phyloP scores from a whole-genome alignment of 2,888 invertebrate species.

The Toxonevra muliebris region DNA sequence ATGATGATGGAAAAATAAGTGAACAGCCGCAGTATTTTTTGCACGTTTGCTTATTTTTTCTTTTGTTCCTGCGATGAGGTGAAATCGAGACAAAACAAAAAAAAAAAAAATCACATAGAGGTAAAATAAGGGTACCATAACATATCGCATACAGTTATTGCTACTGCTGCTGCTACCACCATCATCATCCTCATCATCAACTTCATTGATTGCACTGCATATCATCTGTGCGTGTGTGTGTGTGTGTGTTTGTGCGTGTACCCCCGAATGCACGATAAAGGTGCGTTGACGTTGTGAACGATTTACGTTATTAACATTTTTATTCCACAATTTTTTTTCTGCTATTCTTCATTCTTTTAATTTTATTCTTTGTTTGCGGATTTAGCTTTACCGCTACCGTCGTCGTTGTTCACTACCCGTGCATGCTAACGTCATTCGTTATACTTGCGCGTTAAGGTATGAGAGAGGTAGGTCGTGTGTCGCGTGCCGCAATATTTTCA shows the following conservation, averaged over 20 bases:
- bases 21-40: constrained; percentile 42
- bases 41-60: constrained; percentile 33
- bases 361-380: constrained; percentile 28
- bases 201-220: constrained; percentile 10
- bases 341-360: neutral
- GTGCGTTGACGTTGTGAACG: no score
- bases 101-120: no score
- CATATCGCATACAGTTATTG: neutral
- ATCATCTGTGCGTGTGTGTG: neutral
- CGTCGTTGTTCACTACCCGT: constrained; percentile 21
- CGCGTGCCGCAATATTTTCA: constrained; percentile 34
- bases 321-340: constrained; percentile 31
- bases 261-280: no score
- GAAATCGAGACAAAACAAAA: constrained; percentile 44
- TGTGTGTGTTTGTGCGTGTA: neutral
- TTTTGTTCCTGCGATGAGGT: constrained; percentile 44
- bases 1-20: constrained; percentile 17
- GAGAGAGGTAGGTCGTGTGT: constrained; percentile 40
- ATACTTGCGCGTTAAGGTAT: constrained; percentile 2
- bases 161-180: neutral
- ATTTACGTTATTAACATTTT: constrained; percentile 43
- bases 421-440: constrained; percentile 15
- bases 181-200: constrained; percentile 7
- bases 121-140: constrained; percentile 13
- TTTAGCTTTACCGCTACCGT: constrained; percentile 30